Conservation (phyloP, 2,797 vertebrate species). For the Macropus fuliginosus region DNA sequence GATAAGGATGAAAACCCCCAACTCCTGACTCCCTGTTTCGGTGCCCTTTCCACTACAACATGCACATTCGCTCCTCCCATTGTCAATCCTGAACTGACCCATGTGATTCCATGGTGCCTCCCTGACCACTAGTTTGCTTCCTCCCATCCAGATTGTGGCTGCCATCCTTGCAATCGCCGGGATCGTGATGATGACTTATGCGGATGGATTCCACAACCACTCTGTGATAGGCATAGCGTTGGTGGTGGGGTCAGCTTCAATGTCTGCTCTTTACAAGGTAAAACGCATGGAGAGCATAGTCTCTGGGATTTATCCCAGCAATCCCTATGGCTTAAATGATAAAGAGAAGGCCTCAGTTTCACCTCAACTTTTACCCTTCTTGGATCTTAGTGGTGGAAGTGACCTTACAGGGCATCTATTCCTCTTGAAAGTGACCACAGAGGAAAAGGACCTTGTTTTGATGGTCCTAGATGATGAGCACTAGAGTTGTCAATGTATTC, state of each 20-base stretch:
- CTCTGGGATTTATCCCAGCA: neutral
- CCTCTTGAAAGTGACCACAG: neutral
- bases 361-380: neutral
- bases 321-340: neutral
- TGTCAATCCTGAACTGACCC: neutral
- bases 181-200: constrained; percentile 99
- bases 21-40: neutral
- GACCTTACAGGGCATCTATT: neutral
- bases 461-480: neutral
- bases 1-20: neutral
- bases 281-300: neutral
- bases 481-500: neutral
- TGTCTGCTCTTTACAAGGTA: constrained; percentile 98
- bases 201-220: constrained; percentile 97
- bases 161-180: constrained; percentile 98
- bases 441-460: neutral
- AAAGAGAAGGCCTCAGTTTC: neutral
- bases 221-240: constrained; percentile 97
- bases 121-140: constrained; percentile 53
- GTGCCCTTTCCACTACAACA: neutral
- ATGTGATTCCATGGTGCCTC: fast-evolving
- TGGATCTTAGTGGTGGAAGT: neutral
- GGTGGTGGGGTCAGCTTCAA: constrained; percentile 96
- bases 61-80: fast-evolving
- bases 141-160: constrained; percentile 92